These are phyloP conservation scores for Beaufortia kweichowensis DNA, from an alignment of 2,113 vertebrate genomes.

Conservation along the genomic window DNA sequence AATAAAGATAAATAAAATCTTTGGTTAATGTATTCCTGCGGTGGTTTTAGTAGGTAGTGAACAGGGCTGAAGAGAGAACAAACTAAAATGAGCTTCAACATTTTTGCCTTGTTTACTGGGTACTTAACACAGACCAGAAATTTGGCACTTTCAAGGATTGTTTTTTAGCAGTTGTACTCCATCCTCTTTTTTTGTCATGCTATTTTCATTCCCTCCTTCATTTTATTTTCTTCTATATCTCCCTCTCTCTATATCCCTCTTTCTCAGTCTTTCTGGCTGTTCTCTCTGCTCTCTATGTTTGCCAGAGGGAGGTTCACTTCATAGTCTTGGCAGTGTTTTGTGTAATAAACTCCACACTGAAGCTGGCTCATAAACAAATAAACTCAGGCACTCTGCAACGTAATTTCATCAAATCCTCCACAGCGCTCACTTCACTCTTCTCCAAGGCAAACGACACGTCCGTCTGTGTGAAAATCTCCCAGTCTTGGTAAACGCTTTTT, in stretches of 20 bases:
- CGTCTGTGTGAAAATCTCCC: constrained; percentile 33
- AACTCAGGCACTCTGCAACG: constrained; percentile 45
- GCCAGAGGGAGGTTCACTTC: constrained; percentile 54
- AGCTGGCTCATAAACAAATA: constrained; percentile 58
- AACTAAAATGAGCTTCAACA: too few species aligned
- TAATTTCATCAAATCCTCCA: constrained; percentile 55
- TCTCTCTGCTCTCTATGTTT: constrained; percentile 13
- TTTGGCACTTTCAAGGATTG: constrained; percentile 4
- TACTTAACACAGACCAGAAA: constrained; percentile 16
- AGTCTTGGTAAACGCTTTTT: constrained; percentile 37
- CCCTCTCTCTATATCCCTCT: constrained; percentile 19
- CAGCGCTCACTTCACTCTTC: constrained; percentile 24
- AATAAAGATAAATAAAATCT: not conserved
- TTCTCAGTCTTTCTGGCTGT: constrained; percentile 5
- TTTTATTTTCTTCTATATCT: not conserved
- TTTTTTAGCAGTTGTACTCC: constrained; percentile 8
- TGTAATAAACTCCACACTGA: constrained; percentile 57
- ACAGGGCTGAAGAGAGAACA: not conserved
- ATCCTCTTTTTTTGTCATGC: constrained; percentile 9
- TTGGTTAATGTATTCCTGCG: not conserved
- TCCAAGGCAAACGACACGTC: constrained; percentile 43
- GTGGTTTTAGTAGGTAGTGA: not conserved
- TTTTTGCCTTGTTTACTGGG: constrained; percentile 34
- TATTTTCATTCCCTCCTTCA: not conserved
- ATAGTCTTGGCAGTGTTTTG: constrained; percentile 54